A percentile compares a stretch with the other conserved stretches of the same genome.
These are phyloP conservation scores for Cabera pusaria DNA, from an alignment of 2,888 invertebrate species.

Conservation along the genomic window DNA sequence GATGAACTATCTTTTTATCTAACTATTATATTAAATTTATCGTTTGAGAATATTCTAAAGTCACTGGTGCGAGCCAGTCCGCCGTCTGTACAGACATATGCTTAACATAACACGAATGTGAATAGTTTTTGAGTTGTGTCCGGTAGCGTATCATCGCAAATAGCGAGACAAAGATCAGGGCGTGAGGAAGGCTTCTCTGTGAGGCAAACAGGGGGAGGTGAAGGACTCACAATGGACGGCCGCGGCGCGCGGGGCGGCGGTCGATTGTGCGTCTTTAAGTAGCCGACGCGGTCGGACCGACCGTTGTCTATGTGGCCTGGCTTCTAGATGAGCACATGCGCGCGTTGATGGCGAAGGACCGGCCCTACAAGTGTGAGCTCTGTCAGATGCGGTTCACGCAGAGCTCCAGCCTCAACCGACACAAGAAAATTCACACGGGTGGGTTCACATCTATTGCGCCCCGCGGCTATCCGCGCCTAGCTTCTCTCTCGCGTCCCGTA, in stretches of 20 bases:
- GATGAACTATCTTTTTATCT: constrained; percentile 31
- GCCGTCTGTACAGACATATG: constrained; percentile 35
- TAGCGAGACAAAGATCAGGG: constrained; percentile 65
- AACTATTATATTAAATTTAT: constrained; percentile 39
- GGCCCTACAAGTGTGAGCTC: constrained; percentile 86
- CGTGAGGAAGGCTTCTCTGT: constrained; percentile 72
- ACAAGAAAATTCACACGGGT: constrained; percentile 88
- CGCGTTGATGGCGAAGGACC: constrained; percentile 81
- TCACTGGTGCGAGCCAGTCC: constrained; percentile 70
- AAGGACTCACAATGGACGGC: constrained; percentile 57
- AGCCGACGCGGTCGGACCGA: constrained; percentile 40
- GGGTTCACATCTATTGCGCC: constrained; percentile 63
- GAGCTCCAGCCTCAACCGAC: constrained; percentile 88
- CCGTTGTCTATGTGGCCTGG: constrained; percentile 69
- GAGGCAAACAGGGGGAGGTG: constrained; percentile 81
- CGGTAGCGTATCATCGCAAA: constrained; percentile 50
- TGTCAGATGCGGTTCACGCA: constrained; percentile 88
- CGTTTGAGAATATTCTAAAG: constrained; percentile 40
- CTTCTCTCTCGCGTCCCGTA: constrained; percentile 26
- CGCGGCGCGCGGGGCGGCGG: constrained; percentile 17
- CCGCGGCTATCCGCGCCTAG: constrained; percentile 43
- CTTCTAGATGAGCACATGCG: constrained; percentile 82
- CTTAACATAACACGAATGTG: constrained; percentile 65
- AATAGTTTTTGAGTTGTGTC: constrained; percentile 82
- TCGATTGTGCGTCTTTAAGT: constrained; percentile 60